These are phyloP conservation scores for Caenorhabditis briggsae DNA, from an alignment of 1,140 invertebrate genomes.

Conservation along the genomic window DNA sequence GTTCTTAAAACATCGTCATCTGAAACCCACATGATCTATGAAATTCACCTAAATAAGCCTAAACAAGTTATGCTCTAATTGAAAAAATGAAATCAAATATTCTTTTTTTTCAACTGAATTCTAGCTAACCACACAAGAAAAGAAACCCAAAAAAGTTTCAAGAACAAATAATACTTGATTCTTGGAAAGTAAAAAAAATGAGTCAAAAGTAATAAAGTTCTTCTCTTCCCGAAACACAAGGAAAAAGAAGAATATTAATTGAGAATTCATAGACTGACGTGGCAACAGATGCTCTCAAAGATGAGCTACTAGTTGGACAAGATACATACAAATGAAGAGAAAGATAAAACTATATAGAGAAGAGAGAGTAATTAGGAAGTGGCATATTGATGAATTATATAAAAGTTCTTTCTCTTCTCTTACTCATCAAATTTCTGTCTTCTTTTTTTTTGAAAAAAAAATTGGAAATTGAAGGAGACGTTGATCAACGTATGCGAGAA, in stretches of 20 bases:
- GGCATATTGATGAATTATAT: constrained; percentile 16
- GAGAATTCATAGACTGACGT: constrained; percentile 29
- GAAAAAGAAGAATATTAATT: background rate
- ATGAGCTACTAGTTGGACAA: background rate
- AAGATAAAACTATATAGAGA: background rate
- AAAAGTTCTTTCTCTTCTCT: constrained; percentile 6
- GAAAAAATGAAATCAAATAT: no score
- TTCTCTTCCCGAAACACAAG: background rate
- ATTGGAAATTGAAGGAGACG: background rate
- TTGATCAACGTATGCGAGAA: background rate
- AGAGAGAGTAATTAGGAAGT: constrained; percentile 41
- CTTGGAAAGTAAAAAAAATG: no score
- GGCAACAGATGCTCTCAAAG: background rate
- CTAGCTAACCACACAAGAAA: no score
- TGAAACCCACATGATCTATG: no score
- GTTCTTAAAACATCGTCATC: no score
- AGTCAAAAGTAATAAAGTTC: constrained; percentile 5
- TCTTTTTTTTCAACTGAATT: no score
- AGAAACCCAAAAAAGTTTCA: no score
- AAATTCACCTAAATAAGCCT: no score
- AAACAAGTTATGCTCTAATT: no score
- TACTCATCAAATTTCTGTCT: background rate
- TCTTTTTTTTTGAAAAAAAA: background rate
- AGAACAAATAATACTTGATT: no score
- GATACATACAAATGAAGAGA: background rate